Conservation (phyloP, 2,113 vertebrate genomes). For the Neolamprologus modestus region DNA sequence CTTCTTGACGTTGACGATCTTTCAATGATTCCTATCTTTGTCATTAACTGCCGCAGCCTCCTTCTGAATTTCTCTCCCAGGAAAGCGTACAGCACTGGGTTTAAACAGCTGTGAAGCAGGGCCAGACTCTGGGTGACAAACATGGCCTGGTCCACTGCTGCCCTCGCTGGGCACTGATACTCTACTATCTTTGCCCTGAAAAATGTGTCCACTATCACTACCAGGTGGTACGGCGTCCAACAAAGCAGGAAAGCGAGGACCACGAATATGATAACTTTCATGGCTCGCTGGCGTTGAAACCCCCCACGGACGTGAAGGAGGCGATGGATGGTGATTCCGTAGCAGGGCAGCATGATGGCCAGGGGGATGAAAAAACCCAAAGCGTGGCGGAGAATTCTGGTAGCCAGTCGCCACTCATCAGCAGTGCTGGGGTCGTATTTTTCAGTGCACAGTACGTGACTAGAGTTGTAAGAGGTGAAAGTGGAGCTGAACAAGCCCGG, state of each 20-base stretch:
- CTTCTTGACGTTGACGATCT: background rate
- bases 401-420: slow-evolving; percentile 54
- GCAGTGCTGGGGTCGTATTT: slow-evolving; percentile 21
- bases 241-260: slow-evolving; percentile 65
- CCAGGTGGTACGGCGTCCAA: slow-evolving; percentile 68
- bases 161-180: slow-evolving; percentile 30
- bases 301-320: slow-evolving; percentile 55
- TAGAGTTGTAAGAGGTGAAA: rapidly evolving
- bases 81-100: slow-evolving; percentile 72
- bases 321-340: slow-evolving; percentile 54
- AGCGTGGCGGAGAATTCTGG: slow-evolving; percentile 50
- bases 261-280: slow-evolving; percentile 63
- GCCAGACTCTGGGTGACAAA: slow-evolving; percentile 62
- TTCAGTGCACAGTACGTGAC: slow-evolving; percentile 27
- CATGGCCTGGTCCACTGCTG: slow-evolving; percentile 44
- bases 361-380: slow-evolving; percentile 67
- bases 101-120: slow-evolving; percentile 69
- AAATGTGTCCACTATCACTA: slow-evolving; percentile 57
- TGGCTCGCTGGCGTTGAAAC: slow-evolving; percentile 59
- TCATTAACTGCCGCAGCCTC: slow-evolving; percentile 19
- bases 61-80: slow-evolving; percentile 67
- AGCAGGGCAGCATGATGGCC: slow-evolving; percentile 64
- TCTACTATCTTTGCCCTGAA: slow-evolving; percentile 44
- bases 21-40: background rate
- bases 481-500: slow-evolving; percentile 53